Evolutionary conservation across 64 coral and sea anemone species (phyloP).

Genomic region (Stichodactyla mertensii): DNA sequence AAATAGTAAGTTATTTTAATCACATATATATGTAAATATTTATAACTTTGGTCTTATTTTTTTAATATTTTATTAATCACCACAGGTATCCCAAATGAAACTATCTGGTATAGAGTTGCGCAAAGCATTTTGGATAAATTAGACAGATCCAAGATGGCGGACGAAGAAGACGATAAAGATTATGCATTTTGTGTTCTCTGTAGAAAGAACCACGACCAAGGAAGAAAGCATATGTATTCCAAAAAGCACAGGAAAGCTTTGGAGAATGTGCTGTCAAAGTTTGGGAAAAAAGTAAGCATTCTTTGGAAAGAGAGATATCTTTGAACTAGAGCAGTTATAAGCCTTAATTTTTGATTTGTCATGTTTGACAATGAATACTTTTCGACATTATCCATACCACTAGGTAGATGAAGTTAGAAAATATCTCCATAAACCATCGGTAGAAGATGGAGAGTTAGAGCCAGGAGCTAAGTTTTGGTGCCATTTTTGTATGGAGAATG

Average conservation of each 20-base stretch:
- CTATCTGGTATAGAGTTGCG: neutral
- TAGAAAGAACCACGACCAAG: conserved; percentile 75
- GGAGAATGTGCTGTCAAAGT: conserved; percentile 55
- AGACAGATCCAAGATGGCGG: conserved; percentile 48
- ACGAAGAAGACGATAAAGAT: conserved; percentile 23
- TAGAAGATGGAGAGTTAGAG: conserved; percentile 90
- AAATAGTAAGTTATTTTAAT: neutral
- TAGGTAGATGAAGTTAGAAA: conserved; percentile 57
- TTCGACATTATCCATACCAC: neutral
- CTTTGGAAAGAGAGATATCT: neutral
- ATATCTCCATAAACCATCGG: conserved; percentile 67
- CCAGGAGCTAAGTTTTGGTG: conserved; percentile 97
- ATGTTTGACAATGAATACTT: neutral
- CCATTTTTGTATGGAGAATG: conserved; percentile 79
- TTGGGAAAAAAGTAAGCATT: conserved; percentile 57
- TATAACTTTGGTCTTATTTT: neutral
- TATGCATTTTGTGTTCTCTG: conserved; percentile 75
- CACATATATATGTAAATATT: neutral
- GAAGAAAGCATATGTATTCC: conserved; percentile 82
- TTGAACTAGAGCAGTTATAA: neutral
- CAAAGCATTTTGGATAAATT: conserved; percentile 21
- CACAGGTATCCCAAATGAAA: neutral
- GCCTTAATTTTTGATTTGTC: neutral
- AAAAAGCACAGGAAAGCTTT: conserved; percentile 64
- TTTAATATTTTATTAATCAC: neutral